These are phyloP conservation scores for Netelia virgata DNA, from an alignment of 2,888 invertebrate genomes.

Conservation along the genomic window DNA sequence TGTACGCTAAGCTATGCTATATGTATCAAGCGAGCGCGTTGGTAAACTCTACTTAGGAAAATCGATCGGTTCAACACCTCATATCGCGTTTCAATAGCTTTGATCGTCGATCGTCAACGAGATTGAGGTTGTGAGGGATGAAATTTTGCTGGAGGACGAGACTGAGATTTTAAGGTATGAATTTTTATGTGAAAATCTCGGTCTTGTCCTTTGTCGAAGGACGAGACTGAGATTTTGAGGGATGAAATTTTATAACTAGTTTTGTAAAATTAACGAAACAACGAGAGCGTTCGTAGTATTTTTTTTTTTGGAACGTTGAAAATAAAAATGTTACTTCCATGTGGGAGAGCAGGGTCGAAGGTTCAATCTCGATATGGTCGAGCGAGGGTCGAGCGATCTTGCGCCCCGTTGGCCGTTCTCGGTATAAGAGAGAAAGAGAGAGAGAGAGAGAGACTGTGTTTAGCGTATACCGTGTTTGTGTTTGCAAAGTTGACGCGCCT, in stretches of 20 bases:
- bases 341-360: neutral
- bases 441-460: slow-evolving; percentile 45
- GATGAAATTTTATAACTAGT: too few species aligned
- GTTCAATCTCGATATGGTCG: neutral
- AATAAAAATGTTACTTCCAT: neutral
- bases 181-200: too few species aligned
- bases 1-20: slow-evolving; percentile 54
- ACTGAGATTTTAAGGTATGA: too few species aligned
- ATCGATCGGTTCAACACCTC: slow-evolving; percentile 33
- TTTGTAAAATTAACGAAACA: too few species aligned
- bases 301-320: too few species aligned
- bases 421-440: neutral
- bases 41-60: slow-evolving; percentile 33
- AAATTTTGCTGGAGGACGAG: neutral
- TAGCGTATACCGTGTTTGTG: slow-evolving; percentile 38
- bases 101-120: slow-evolving; percentile 27
- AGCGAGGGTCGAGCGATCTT: neutral
- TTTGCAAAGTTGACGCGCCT: slow-evolving; percentile 50
- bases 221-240: too few species aligned
- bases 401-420: neutral
- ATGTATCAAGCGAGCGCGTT: slow-evolving; percentile 24
- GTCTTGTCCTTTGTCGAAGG: too few species aligned
- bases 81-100: slow-evolving; percentile 26
- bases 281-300: too few species aligned
- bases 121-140: neutral